These are phyloP conservation scores for Merluccius polli DNA, from an alignment of 2,797 vertebrate genomes.

Conservation along the genomic window DNA sequence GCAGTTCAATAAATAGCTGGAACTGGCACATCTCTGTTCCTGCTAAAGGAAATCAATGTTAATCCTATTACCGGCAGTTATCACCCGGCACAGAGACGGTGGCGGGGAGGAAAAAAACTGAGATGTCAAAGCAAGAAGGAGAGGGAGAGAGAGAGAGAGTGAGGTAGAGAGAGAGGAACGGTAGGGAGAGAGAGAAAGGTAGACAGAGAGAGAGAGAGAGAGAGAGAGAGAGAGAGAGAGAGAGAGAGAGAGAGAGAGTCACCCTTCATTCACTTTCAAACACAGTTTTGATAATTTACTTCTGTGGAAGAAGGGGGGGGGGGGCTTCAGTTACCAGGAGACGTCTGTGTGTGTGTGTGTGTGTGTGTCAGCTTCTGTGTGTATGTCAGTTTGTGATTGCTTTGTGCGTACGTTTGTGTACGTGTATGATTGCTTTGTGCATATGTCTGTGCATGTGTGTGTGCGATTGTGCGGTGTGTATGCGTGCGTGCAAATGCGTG, in stretches of 20 bases:
- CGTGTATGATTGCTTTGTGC: slow-evolving; percentile 19
- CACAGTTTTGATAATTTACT: slow-evolving; percentile 95
- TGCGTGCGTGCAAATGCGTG: not conserved
- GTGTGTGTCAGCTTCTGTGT: slow-evolving; percentile 21
- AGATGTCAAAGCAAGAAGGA: slow-evolving; percentile 93
- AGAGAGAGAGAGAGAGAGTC: slow-evolving; percentile 78
- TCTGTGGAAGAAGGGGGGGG: slow-evolving; percentile 78
- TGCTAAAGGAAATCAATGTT: slow-evolving; percentile 99
- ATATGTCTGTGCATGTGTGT: not conserved
- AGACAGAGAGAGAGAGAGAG: slow-evolving; percentile 37
- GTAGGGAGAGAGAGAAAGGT: slow-evolving; percentile 30
- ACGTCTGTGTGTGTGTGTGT: slow-evolving; percentile 25
- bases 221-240: slow-evolving; percentile 75
- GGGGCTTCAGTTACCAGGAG: slow-evolving; percentile 62
- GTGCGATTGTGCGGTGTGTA: not conserved
- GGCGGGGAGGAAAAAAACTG: slow-evolving; percentile 88
- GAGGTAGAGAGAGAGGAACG: slow-evolving; percentile 60
- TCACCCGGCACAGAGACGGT: slow-evolving; percentile 99
- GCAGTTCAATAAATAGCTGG: slow-evolving; percentile 99
- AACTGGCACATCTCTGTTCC: slow-evolving; percentile 99
- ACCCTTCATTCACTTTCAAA: slow-evolving; percentile 99
- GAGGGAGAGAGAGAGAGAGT: slow-evolving; percentile 64
- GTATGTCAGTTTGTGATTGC: slow-evolving; percentile 5
- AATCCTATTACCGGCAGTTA: slow-evolving; percentile 99
- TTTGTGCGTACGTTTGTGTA: slow-evolving; percentile 25